Evolutionary conservation across 2,888 invertebrate genomes (phyloP).

Genomic region (Luperina testacea): DNA sequence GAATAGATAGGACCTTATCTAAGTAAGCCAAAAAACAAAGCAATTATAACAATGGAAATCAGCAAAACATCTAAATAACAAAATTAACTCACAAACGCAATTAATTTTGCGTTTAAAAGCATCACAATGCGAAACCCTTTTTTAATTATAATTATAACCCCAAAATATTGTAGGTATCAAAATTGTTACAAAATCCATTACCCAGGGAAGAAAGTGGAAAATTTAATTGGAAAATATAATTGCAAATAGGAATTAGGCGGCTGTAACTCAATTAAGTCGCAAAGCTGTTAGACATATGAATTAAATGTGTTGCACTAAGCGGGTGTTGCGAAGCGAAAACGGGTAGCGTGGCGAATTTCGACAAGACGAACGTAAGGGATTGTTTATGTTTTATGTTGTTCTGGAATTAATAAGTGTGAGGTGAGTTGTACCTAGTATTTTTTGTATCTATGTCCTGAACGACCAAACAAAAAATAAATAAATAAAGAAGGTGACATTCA

Average conservation of each 20-base stretch:
- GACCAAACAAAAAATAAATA: no score
- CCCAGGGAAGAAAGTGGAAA: conserved; percentile 78
- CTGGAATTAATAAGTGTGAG: conserved; percentile 14
- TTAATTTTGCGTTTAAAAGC: conserved; percentile 60
- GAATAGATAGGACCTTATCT: no score
- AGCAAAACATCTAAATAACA: conserved; percentile 36
- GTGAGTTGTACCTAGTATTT: no score
- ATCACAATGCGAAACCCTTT: conserved; percentile 56
- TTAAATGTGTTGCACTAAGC: conserved; percentile 60
- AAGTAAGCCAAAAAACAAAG: conserved; percentile 18
- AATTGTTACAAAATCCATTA: conserved; percentile 77
- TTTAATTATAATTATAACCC: conserved; percentile 62
- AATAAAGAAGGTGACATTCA: not conserved
- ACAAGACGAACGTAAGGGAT: conserved; percentile 21
- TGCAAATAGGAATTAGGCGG: conserved; percentile 77
- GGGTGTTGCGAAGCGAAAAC: conserved; percentile 36
- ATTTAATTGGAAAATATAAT: conserved; percentile 83
- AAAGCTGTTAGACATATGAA: conserved; percentile 67
- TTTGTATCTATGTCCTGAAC: not conserved
- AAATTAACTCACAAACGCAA: conserved; percentile 52
- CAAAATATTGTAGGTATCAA: conserved; percentile 52
- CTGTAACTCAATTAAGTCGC: conserved; percentile 76
- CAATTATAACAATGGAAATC: conserved; percentile 22
- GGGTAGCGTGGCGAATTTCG: conserved; percentile 46
- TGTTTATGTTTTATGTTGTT: conserved; percentile 13